A percentile compares a stretch with the other conserved stretches of the same genome.
Evolutionary conservation across 2,888 invertebrate genomes (phyloP).

Genomic region (Crepidodera aurea): DNA sequence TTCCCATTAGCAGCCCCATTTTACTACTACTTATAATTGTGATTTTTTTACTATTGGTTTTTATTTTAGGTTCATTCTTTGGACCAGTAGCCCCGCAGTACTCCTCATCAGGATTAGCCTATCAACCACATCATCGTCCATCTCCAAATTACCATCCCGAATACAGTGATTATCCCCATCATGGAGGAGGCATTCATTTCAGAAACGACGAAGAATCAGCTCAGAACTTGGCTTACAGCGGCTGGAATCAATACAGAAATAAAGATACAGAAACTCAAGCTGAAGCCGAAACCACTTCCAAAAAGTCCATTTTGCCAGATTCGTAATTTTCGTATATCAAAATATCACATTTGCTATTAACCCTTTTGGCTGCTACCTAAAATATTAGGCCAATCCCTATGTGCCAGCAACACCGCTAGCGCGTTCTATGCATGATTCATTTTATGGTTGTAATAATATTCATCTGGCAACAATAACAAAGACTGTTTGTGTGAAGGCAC

Average conservation of each 20-base stretch:
- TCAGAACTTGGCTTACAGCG: slow-evolving; percentile 79
- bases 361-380: too few species aligned
- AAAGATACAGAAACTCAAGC: slow-evolving; percentile 62
- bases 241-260: slow-evolving; percentile 71
- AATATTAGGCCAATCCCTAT: too few species aligned
- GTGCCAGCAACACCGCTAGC: too few species aligned
- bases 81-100: slow-evolving; percentile 69
- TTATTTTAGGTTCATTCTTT: slow-evolving; percentile 39
- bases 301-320: slow-evolving; percentile 61
- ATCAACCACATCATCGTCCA: slow-evolving; percentile 65
- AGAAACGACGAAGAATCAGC: slow-evolving; percentile 66
- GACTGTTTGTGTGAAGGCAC: too few species aligned
- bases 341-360: too few species aligned
- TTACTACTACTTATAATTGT: too few species aligned
- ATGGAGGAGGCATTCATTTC: slow-evolving; percentile 68
- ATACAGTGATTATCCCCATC: slow-evolving; percentile 46
- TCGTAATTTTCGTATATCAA: too few species aligned
- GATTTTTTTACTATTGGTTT: too few species aligned
- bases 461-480: too few species aligned
- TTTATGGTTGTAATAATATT: too few species aligned
- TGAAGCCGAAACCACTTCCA: slow-evolving; percentile 48
- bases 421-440: too few species aligned
- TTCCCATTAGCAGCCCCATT: too few species aligned
- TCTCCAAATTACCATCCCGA: slow-evolving; percentile 62
- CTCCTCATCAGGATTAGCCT: slow-evolving; percentile 77